Percentiles rank a stretch among this genome's conserved stretches.
Conservation (phyloP, 2,888 invertebrate species). For the Ochropacha duplaris region DNA sequence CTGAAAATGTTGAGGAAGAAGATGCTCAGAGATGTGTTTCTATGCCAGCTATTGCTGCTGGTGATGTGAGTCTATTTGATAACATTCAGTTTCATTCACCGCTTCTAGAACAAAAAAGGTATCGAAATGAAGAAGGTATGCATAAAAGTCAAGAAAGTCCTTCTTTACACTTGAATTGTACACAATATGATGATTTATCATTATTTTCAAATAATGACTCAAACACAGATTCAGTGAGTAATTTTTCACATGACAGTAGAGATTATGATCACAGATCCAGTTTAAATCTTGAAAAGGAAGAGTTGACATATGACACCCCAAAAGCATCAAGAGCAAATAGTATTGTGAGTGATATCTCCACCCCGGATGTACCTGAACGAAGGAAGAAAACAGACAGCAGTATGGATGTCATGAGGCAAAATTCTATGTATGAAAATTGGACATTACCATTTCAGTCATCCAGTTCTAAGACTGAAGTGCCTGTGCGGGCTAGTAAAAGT, state of each 20-base stretch:
- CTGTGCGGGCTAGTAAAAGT: constrained; percentile 73
- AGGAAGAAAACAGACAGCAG: constrained; percentile 51
- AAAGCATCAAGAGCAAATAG: constrained; percentile 61
- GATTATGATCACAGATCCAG: constrained; percentile 48
- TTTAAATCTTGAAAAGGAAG: constrained; percentile 41
- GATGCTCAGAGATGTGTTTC: constrained; percentile 77
- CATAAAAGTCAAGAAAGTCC: constrained; percentile 40
- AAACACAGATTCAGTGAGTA: constrained; percentile 61
- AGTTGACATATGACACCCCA: constrained; percentile 68
- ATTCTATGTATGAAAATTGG: constrained; percentile 73
- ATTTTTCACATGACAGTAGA: constrained; percentile 61
- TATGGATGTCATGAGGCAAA: constrained; percentile 58
- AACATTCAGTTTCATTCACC: constrained; percentile 86
- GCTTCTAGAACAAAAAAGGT: constrained; percentile 69
- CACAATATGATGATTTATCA: constrained; percentile 65
- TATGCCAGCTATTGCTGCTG: constrained; percentile 79
- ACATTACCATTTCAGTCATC: constrained; percentile 47
- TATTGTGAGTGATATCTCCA: constrained; percentile 49
- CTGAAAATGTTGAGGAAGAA: constrained; percentile 36
- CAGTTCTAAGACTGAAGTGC: constrained; percentile 14
- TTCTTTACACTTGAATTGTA: constrained; percentile 51
- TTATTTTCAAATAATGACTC: constrained; percentile 64
- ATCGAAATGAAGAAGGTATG: constrained; percentile 39
- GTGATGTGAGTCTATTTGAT: constrained; percentile 84
- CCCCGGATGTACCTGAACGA: constrained; percentile 62